Evolutionary conservation across 2,113 vertebrate genomes (phyloP), one percentile per base, ranked within the genome.

Genomic region (Tretioscincus oriximinensis): DNA sequence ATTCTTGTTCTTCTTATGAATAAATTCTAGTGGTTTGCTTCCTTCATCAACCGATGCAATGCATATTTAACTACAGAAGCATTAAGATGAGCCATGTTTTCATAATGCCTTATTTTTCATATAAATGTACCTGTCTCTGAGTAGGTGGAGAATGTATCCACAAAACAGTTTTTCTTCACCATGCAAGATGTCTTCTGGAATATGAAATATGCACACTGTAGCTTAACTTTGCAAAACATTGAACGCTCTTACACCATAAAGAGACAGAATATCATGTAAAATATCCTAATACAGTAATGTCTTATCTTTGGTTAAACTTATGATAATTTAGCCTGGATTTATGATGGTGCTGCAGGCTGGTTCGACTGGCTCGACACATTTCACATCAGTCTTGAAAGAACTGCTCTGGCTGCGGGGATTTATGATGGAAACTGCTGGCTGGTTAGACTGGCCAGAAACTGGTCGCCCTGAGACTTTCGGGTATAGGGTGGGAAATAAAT

Each of bases 1-100:
- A 80, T 49, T 85, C 66, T 76, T 8, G 54, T 72, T 88, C 66
- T 87, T 91, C 81, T 5, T 66, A 76, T 72, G 18, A 89, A 86
- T 88, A 90, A 88, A 84, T 87, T 85, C 73, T 81, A 76, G 8
- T 61, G 58, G 10, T 89, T 91, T 85, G 80, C 0, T 64, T 7
- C 83, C 80, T 45, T 1, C 49, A 31, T 80, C 51, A 28, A 47
- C 7, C 14, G 58, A 76, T 11, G 24, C 63, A 61, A 9, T 63
- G 66, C 28, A 66, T 1, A 70, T 87, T 85, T 61, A 81, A 83
- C 41, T 10, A 82, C 73, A 28, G 2, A 0, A 14, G 22, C 79
- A 68, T 82, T 72, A 82, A 71, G 72, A 29, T 73, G 47, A 67
- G 45, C 12, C 1, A 7, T 81, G 58, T 73, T 84, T 45, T 78